These are phyloP conservation scores for Heliothis virescens DNA, from an alignment of 1,140 invertebrate species.

Conservation along the genomic window DNA sequence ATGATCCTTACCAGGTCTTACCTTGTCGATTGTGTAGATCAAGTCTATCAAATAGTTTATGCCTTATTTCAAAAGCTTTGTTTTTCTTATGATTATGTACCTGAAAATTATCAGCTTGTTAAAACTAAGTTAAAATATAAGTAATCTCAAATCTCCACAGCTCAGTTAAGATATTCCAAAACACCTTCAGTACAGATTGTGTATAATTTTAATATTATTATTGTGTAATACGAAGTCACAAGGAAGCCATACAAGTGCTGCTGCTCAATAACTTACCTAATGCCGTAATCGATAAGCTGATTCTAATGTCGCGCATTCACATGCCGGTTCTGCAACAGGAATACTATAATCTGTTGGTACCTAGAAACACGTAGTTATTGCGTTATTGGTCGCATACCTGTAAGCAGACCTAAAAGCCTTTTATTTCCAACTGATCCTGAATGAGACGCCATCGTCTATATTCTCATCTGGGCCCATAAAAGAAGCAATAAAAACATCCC, in stretches of 20 bases:
- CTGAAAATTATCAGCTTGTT: neutral
- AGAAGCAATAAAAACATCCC: neutral
- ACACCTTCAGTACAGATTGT: neutral
- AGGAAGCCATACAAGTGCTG: conserved; percentile 32
- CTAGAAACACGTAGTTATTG: neutral
- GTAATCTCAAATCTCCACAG: neutral
- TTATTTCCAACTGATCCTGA: neutral
- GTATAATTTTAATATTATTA: neutral
- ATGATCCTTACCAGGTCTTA: neutral
- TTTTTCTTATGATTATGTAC: too few species aligned
- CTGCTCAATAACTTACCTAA: conserved; percentile 43
- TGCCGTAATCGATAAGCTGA: conserved; percentile 38
- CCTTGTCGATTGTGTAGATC: too few species aligned
- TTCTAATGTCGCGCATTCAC: conserved; percentile 31
- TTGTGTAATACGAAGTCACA: conserved; percentile 29
- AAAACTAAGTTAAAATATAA: too few species aligned
- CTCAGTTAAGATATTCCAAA: neutral
- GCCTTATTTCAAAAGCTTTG: too few species aligned
- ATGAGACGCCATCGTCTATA: neutral
- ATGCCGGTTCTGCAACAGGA: neutral
- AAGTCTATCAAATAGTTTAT: too few species aligned
- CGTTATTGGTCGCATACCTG: neutral
- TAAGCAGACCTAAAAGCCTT: neutral
- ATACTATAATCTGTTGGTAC: neutral
- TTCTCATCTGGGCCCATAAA: neutral